Evolutionary conservation across 2,888 invertebrate species (phyloP).

Genomic region (Tortricodes alternella): DNA sequence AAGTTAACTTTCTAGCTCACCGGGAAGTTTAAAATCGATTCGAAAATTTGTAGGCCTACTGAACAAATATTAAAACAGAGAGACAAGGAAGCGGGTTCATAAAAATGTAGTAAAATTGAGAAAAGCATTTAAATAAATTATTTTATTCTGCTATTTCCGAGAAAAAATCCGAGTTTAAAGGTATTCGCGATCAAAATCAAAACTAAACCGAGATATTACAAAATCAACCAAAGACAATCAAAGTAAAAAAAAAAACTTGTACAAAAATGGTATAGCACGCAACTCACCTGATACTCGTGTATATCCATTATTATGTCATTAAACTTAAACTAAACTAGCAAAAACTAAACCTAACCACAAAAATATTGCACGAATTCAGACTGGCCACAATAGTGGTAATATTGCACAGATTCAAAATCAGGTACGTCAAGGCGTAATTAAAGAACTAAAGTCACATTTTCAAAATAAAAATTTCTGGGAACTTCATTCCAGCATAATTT

Average conservation of each 20-base stretch:
- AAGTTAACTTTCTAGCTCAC: no score
- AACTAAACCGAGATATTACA: no score
- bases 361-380: slow-evolving; percentile 75
- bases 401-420: slow-evolving; percentile 61
- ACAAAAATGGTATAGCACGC: slow-evolving; percentile 20
- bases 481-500: background rate
- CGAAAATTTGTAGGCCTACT: no score
- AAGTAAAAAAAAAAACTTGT: slow-evolving; percentile 10
- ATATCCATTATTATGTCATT: slow-evolving; percentile 67
- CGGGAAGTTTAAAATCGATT: no score
- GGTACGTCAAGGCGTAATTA: slow-evolving; percentile 36
- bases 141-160: no score
- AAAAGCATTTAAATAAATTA: no score
- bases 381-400: slow-evolving; percentile 67
- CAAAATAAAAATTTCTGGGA: slow-evolving; percentile 10
- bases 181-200: no score
- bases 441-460: slow-evolving; percentile 33
- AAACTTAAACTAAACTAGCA: slow-evolving; percentile 37
- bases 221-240: background rate
- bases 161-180: no score
- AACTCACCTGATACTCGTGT: slow-evolving; percentile 74
- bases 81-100: no score
- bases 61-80: no score
- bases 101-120: no score
- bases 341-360: slow-evolving; percentile 44